Evolutionary conservation across 37 sponge, comb jelly and placozoan genomes (phyloP), one percentile per base, ranked within the genome.

Genomic region (Aplysina aerophoba): DNA sequence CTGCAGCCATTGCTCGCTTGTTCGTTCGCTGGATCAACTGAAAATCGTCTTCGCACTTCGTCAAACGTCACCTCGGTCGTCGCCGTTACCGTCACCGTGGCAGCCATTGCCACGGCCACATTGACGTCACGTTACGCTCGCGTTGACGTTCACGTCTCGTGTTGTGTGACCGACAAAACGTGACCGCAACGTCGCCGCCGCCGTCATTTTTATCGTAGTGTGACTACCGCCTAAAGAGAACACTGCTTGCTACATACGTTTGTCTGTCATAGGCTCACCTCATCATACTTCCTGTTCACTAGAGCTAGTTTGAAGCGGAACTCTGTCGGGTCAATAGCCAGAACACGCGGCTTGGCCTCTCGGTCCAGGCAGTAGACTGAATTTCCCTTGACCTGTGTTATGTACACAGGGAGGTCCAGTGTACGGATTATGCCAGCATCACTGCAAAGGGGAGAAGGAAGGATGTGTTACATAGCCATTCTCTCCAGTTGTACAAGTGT

Each of bases 301-400:
- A 98, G 95, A 19, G 99, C 99, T 34, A 96, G 92, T 83, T 98
- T 98, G 90, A 98, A 98, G 60, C 87, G 88, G 94, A 88, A 98
- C 87, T 98, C 99, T 30, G 99, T 96, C 22, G 95, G 80, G 89
- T 98, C 97, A 22, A 98, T 84, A 22, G 85, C 85, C 31, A 98
- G 93, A 39, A 96, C 88, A 6, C 97, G 78, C 15, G 91, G 90
- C 83, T 98, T 94, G 60, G 87, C 87, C 36, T 93, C 92, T 19
- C 99, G 66, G 87, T 98, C 99, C 81, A 98, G 74, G 64, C 99
- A 98, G 94, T 91, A 94, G 8, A 98, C 95, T 15, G 74, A 93
- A 84, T 81, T 89, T 13, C 99, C 99, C 84, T 88, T 92, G 65
- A 96, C 97, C 74, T 86, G 72, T 35, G 99, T 90, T 63, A 98